A percentile compares a stretch with the other conserved stretches of the same genome.
These are phyloP conservation scores for Solenopsis fugax DNA, from an alignment of 1,140 invertebrate genomes.

Conservation along the genomic window DNA sequence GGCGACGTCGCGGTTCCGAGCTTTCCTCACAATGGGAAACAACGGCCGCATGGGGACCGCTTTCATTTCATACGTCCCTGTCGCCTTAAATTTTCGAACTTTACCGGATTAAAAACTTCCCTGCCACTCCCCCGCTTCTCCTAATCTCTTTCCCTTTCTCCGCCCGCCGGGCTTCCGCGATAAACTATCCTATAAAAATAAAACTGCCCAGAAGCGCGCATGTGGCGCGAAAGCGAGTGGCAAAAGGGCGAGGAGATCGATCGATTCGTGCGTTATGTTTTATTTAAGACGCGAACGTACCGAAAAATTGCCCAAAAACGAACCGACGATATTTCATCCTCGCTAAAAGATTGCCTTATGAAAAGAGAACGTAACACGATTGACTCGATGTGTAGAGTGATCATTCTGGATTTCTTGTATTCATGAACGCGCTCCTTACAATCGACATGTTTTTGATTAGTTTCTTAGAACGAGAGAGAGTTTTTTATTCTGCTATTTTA, in stretches of 20 bases:
- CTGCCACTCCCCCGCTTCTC: background rate
- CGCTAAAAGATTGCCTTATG: background rate
- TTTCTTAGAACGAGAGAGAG: background rate
- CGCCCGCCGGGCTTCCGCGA: background rate
- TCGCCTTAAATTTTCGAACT: conserved; percentile 50
- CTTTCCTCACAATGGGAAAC: conserved; percentile 26
- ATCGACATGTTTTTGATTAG: background rate
- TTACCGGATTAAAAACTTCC: conserved; percentile 19
- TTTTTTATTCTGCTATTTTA: background rate
- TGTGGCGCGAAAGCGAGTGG: background rate
- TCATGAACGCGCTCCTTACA: background rate
- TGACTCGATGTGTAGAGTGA: background rate
- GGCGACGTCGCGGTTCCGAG: conserved; percentile 22
- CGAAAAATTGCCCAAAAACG: background rate
- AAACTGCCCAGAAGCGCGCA: background rate
- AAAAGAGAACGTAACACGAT: background rate
- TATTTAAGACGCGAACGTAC: conserved; percentile 25
- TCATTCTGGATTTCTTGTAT: background rate
- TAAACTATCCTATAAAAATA: conserved; percentile 22
- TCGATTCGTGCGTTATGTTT: conserved; percentile 29
- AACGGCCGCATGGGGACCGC: background rate
- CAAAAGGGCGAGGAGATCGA: conserved; percentile 16
- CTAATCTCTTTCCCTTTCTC: too few relatives aligned
- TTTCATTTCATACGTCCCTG: conserved; percentile 32
- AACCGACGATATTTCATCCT: conserved; percentile 1